Base-by-base conservation (phyloP, 2,113 vertebrate species). In the Aramus guarauna region DNA sequence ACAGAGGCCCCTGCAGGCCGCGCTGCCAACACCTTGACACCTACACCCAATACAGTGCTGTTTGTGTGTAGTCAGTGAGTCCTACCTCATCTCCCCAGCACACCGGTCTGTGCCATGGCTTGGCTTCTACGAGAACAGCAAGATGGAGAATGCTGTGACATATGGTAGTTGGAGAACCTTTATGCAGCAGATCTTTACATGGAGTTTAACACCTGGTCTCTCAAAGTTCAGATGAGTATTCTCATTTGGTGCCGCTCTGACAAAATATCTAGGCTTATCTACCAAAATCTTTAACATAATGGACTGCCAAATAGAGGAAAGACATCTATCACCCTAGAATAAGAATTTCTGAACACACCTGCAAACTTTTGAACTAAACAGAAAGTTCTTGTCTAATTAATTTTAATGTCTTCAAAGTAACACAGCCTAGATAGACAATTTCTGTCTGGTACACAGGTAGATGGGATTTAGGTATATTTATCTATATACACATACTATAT, bases 91-190 rank as follows among this genome's bases (percentile, higher is more conserved):
- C 12, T 59, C 5, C 19, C 15, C 34, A 66, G 12, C 16, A 20
- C 6, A 69, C 1, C 0, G 0, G 8, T 37, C 17, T 52, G 15
- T 45, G 14, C 29, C 50, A 15, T 9, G 8, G 2, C 14, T 83
- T 83, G 22, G 3, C 29, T 85, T 82, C 34, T 62, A 16, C 24
- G 45, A 11, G 5, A 48, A 27, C 11, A 73, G 9, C 3, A 11
- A 48, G 14, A n/a, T 69, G 45, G 11, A 67, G 24, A 90, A 43
- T 37, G 5, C 19, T 62, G 9, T 12, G 27, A 14, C 45, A 17
- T 9, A 12, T 71, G 15, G 55, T 30, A 34, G 3, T 2, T 75
- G 10, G 13, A 8, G 9, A 72, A 50, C 8, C 4, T 47, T 11
- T 50, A 2, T 22, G 24, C 5, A 53, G 24, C 12, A 81, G 15